phyloP scores from a whole-genome alignment of 2,113 vertebrate genomes.

The Piprites chloris region DNA sequence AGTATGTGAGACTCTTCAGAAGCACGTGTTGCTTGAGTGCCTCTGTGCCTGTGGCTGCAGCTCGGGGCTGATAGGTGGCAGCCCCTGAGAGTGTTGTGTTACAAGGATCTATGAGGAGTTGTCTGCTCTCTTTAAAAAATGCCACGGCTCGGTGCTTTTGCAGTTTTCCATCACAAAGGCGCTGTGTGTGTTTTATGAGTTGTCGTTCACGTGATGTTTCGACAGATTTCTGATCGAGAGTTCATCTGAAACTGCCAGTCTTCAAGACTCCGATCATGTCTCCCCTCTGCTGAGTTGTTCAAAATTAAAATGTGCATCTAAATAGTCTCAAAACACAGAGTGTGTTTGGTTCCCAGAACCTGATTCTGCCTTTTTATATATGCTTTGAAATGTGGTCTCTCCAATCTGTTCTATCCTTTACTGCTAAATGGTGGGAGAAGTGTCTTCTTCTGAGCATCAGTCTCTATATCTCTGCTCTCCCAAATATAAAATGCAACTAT shows the following conservation, averaged over 20 bases:
- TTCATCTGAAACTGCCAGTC: not conserved
- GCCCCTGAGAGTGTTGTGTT: too few species aligned
- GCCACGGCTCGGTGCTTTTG: not conserved
- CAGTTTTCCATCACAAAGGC: not conserved
- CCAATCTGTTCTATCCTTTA: not conserved
- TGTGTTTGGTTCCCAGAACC: not conserved
- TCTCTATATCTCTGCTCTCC: not conserved
- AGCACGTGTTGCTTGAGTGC: rapidly evolving
- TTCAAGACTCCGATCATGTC: not conserved
- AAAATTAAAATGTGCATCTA: not conserved
- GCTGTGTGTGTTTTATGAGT: not conserved
- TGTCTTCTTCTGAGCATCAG: not conserved
- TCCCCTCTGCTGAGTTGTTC: rapidly evolving
- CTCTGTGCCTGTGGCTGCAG: not conserved
- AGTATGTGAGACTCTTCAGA: not conserved
- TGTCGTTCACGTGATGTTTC: not conserved
- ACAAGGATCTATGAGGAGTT: rapidly evolving
- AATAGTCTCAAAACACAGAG: not conserved
- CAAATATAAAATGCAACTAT: not conserved
- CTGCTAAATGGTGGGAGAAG: not conserved
- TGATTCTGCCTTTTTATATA: not conserved
- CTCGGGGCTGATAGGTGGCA: not conserved
- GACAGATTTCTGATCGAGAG: not conserved
- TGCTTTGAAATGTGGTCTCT: not conserved
- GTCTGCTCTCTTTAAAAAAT: not conserved